Percentiles rank a stretch among this genome's conserved stretches.
Evolutionary conservation across 2,797 vertebrate species (phyloP).

Genomic region (Anas capensis): DNA sequence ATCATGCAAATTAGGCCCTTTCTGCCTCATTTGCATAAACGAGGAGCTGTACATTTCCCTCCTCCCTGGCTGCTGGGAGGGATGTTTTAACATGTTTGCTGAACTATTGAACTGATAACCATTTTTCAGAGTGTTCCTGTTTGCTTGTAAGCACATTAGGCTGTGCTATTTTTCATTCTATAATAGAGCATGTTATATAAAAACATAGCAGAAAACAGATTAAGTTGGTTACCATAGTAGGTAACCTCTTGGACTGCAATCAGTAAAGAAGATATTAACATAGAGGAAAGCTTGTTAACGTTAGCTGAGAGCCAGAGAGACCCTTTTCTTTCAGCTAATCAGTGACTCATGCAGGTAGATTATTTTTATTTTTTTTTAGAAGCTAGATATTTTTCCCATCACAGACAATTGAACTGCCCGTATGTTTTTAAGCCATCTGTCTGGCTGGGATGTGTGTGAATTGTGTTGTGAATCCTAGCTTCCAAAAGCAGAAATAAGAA

Average conservation of each 20-base stretch:
- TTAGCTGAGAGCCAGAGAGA: neutral
- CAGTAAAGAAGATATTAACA: neutral
- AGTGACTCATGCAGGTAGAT: neutral
- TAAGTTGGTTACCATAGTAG: neutral
- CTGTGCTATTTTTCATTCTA: neutral
- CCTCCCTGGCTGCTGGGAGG: neutral
- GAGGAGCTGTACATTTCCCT: neutral
- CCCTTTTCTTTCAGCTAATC: neutral
- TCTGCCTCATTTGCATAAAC: neutral
- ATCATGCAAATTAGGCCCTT: neutral
- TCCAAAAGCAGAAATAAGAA: neutral
- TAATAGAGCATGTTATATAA: neutral
- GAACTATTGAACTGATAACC: neutral
- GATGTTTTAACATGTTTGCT: neutral
- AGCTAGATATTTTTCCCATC: neutral
- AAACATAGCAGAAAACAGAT: neutral
- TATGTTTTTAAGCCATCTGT: slow-evolving; percentile 9
- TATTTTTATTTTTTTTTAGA: neutral
- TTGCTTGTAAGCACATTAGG: neutral
- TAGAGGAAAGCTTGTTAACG: neutral
- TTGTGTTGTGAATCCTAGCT: neutral
- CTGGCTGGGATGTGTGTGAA: neutral
- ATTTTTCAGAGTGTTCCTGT: neutral
- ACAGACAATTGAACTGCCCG: neutral
- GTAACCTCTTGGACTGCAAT: neutral